These are phyloP conservation scores for Lasioglossum albipes DNA, from an alignment of 1,140 invertebrate species.

Conservation along the genomic window DNA sequence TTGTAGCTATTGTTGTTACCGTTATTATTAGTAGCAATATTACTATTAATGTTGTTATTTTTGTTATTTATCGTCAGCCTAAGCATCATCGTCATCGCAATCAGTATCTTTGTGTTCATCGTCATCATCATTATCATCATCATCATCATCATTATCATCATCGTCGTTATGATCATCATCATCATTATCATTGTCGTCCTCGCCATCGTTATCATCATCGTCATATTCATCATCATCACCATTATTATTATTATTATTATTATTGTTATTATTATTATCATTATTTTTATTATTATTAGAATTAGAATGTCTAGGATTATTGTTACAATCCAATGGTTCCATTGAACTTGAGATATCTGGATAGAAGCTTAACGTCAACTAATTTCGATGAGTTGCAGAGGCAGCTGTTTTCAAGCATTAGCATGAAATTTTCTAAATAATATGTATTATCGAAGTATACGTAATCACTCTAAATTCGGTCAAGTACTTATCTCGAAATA, in stretches of 20 bases:
- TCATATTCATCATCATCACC: too few species aligned
- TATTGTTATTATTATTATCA: too few species aligned
- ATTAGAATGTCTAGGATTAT: constrained; percentile 3
- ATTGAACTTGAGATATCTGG: constrained; percentile 24
- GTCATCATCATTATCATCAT: too few species aligned
- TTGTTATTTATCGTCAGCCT: too few species aligned
- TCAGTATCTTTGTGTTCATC: too few species aligned
- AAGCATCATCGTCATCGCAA: too few species aligned
- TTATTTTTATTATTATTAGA: not conserved
- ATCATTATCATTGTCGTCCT: too few species aligned
- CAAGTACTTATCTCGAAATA: constrained; percentile 5
- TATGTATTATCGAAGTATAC: constrained; percentile 4
- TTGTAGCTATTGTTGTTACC: constrained; percentile 4
- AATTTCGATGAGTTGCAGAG: constrained; percentile 45
- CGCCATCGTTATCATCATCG: too few species aligned
- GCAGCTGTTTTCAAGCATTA: constrained; percentile 42
- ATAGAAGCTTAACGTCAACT: constrained; percentile 27
- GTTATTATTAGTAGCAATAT: not conserved
- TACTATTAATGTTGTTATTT: not conserved
- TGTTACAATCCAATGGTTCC: constrained; percentile 22
- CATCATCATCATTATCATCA: too few species aligned
- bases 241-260: too few species aligned
- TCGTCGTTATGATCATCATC: too few species aligned
- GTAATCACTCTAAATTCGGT: constrained; percentile 1
- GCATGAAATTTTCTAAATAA: constrained; percentile 23